phyloP scores from a whole-genome alignment of 1,140 invertebrate species.

The Sitobion miscanthi region DNA sequence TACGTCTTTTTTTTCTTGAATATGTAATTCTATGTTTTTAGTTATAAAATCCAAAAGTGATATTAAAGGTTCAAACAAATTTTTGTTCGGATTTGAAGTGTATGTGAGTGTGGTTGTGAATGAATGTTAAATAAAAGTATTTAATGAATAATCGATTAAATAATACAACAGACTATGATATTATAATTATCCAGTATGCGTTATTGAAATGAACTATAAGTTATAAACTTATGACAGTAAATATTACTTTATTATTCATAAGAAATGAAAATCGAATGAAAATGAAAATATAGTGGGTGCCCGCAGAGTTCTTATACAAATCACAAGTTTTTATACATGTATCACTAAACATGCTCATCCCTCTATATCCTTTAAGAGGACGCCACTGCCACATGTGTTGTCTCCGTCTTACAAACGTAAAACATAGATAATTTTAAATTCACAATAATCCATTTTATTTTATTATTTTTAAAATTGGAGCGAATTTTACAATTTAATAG shows the following conservation, averaged over 20 bases:
- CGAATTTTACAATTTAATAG: neutral
- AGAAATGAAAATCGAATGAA: neutral
- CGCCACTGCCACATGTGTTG: neutral
- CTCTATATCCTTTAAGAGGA: neutral
- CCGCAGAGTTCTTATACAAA: neutral
- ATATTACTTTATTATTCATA: neutral
- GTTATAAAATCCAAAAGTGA: neutral
- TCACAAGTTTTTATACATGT: neutral
- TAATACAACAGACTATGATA: neutral
- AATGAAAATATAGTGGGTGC: neutral
- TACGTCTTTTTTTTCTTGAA: neutral
- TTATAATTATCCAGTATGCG: neutral
- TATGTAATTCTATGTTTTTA: neutral
- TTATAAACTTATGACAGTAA: neutral
- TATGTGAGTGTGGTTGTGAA: neutral
- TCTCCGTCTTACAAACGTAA: neutral
- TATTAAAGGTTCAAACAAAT: neutral
- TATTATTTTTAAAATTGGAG: neutral
- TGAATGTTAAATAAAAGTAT: neutral
- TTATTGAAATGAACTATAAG: neutral
- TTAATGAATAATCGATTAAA: neutral
- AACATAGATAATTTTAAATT: neutral
- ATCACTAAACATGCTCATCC: neutral
- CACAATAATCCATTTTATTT: neutral
- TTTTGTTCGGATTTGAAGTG: neutral